Conservation (phyloP, 2,113 vertebrate genomes). For the Procapra przewalskii region DNA sequence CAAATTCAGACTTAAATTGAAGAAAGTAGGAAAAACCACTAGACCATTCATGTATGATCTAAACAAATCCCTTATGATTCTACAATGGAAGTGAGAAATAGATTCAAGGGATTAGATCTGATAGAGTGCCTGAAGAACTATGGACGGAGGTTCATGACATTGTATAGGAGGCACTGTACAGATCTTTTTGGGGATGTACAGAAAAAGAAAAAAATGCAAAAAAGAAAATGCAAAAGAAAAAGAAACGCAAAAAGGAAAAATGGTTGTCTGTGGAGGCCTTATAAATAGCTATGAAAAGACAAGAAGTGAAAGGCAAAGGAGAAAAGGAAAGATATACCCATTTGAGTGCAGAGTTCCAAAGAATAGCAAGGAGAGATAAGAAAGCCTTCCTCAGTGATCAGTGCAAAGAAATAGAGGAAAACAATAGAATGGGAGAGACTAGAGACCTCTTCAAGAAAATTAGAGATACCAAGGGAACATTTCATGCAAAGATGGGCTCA, state of each 20-base stretch:
- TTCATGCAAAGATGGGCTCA: background rate
- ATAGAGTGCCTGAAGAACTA: background rate
- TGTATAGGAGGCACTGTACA: background rate
- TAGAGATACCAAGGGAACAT: background rate
- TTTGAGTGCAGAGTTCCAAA: background rate
- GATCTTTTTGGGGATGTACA: background rate
- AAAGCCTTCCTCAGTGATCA: background rate
- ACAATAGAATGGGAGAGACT: background rate
- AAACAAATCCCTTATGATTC: background rate
- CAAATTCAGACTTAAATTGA: background rate
- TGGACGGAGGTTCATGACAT: background rate
- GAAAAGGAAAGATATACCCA: background rate
- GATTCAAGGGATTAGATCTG: background rate
- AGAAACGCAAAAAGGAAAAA: background rate
- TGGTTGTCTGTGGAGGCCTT: background rate
- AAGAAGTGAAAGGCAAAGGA: background rate
- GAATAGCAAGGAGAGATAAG: background rate
- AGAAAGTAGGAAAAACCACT: background rate
- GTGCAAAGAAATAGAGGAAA: background rate
- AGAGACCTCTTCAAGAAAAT: background rate
- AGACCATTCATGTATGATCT: background rate
- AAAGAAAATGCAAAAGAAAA: background rate
- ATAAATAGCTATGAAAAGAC: background rate
- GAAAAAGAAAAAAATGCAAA: background rate
- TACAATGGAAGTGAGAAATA: background rate